These are phyloP conservation scores for Palythoa grandiflora DNA, from an alignment of 92 coral and sea anemone species.

Conservation along the genomic window DNA sequence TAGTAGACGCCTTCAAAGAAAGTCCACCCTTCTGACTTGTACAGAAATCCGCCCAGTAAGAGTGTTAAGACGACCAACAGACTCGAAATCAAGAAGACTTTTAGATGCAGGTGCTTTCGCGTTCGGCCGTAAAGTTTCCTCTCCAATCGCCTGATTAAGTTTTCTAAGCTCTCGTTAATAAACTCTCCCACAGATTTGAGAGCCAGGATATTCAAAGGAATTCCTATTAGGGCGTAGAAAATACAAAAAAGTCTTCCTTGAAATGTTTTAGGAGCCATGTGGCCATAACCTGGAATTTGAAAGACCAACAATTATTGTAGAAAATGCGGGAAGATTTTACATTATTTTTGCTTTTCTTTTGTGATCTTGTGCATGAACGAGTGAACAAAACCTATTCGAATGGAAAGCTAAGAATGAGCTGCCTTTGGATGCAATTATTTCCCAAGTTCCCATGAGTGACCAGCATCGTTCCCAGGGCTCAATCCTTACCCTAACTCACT, in stretches of 20 bases:
- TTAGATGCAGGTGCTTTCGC: conserved; percentile 23
- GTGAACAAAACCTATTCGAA: neutral
- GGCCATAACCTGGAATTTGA: conserved; percentile 21
- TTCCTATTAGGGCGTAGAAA: conserved; percentile 39
- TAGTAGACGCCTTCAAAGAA: conserved; percentile 39
- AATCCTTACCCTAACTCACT: too few relatives aligned
- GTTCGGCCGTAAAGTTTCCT: conserved; percentile 25
- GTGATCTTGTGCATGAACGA: neutral
- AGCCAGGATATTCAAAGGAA: conserved; percentile 42
- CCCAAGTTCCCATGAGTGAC: too few relatives aligned
- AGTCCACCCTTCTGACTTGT: conserved; percentile 42
- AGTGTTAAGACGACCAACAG: conserved; percentile 13
- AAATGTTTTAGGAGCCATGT: conserved; percentile 42
- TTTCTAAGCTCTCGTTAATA: conserved; percentile 28
- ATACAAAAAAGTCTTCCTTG: conserved; percentile 33
- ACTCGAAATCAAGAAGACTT: conserved; percentile 37
- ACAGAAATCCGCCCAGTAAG: conserved; percentile 29
- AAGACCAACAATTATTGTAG: neutral
- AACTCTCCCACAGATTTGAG: conserved; percentile 44
- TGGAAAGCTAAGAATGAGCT: too few relatives aligned
- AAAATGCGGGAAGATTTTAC: neutral
- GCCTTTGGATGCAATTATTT: too few relatives aligned
- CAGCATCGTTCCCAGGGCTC: too few relatives aligned
- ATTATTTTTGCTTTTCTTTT: neutral
- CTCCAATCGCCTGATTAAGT: conserved; percentile 12